Base-by-base conservation (phyloP, 92 coral and sea anemone genomes). In the Phenganax stokvisi region DNA sequence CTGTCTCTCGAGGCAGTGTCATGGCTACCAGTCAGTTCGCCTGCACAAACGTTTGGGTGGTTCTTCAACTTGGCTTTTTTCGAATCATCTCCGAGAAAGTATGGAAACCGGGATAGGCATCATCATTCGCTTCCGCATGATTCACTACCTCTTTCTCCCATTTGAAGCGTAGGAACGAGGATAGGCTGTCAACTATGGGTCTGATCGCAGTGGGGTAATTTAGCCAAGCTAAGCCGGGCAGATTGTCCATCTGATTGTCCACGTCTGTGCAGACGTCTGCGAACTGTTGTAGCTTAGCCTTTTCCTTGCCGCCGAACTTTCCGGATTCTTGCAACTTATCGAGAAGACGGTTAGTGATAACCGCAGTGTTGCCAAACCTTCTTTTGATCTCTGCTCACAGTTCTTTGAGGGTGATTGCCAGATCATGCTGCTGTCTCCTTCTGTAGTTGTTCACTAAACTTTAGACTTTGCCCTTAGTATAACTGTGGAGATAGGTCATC, bases 141-240 rank as follows among this genome's bases (percentile, higher is more conserved):
- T 74, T 64, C 61, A 81, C 86, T 10, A 88, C 83, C 54, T 84
- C 86, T 57, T 88, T 88, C 29, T 81, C 90, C 90, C 86, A 81
- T 77, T 86, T 82, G 58, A 80, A 25, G 10, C 67, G 70, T 28
- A 59, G 62, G 47, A 77, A 74, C 10, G 29, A 10, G 9, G 89
- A 86, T 7, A 83, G 74, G 47, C 71, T 82, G 30, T 87, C 77
- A 1, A 81, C 76, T 54, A 87, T 75, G n/a, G 87, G 90, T 12
- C 68, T 83, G 6, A 87, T 71, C 9, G 64, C 81, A n/a, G 51
- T 84, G 10, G 90, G 90, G n/a, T 60, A 84, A 30, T 87, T 84
- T 9, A 87, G 81, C 52, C 87, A 87, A 3, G 87, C 85, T 25
- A 84, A 76, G 9, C 90, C 87, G 12, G 90, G 84, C 0, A 87